A percentile compares a stretch with the other conserved stretches of the same genome.
Conservation (phyloP, 2,888 invertebrate genomes). For the Papilio elwesi region DNA sequence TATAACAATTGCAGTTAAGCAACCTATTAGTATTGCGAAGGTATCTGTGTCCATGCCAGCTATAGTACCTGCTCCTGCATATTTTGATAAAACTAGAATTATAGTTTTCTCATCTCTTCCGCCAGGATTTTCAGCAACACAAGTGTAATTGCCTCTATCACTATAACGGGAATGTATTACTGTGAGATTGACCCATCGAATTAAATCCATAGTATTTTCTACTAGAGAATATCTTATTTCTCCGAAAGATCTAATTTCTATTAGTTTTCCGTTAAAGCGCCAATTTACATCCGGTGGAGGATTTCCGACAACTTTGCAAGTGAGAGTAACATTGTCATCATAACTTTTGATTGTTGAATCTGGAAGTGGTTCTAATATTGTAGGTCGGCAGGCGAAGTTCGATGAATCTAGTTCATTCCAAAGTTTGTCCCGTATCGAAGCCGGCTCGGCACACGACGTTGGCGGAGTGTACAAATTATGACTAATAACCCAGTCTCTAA, state of each 20-base stretch:
- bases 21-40: constrained; percentile 80
- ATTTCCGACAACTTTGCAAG: constrained; percentile 90
- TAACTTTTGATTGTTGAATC: constrained; percentile 86
- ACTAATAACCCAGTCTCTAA: constrained; percentile 90
- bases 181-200: constrained; percentile 87
- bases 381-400: constrained; percentile 93
- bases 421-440: constrained; percentile 86
- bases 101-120: constrained; percentile 91
- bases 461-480: constrained; percentile 90
- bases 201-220: constrained; percentile 77
- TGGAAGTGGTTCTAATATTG: constrained; percentile 87
- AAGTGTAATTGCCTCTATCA: constrained; percentile 90
- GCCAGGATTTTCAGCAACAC: constrained; percentile 92
- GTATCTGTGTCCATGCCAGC: constrained; percentile 80
- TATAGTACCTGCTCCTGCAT: constrained; percentile 73
- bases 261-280: constrained; percentile 87
- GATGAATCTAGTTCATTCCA: constrained; percentile 90
- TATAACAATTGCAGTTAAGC: constrained; percentile 73
- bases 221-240: constrained; percentile 78
- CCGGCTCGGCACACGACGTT: constrained; percentile 89
- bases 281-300: constrained; percentile 91
- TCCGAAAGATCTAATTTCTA: constrained; percentile 80
- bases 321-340: constrained; percentile 88
- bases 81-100: constrained; percentile 83
- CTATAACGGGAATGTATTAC: constrained; percentile 85